These are phyloP conservation scores for Coptodon bakossiorum DNA, from an alignment of 2,113 vertebrate genomes.

Conservation along the genomic window DNA sequence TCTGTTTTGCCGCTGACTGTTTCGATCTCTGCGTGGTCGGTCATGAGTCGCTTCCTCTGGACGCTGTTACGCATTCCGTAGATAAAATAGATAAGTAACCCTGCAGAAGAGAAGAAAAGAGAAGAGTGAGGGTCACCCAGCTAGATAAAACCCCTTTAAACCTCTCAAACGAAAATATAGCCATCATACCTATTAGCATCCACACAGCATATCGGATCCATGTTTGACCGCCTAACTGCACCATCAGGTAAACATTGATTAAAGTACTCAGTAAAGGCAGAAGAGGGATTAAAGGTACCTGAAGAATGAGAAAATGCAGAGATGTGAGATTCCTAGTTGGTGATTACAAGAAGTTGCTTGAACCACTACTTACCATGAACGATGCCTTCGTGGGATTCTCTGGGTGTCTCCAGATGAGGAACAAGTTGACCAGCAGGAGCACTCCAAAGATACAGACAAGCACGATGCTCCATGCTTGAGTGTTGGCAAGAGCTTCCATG, in stretches of 20 bases:
- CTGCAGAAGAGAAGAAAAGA: conserved; percentile 39
- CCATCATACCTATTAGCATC: conserved; percentile 76
- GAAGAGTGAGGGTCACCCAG: background rate
- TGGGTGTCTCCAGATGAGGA: conserved; percentile 78
- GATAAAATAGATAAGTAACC: conserved; percentile 79
- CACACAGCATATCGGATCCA: conserved; percentile 80
- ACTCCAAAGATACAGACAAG: conserved; percentile 55
- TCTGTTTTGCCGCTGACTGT: conserved; percentile 29
- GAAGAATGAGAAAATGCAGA: background rate
- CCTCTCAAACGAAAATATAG: background rate
- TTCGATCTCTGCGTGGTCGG: background rate
- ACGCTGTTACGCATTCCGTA: conserved; percentile 76
- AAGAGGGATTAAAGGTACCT: conserved; percentile 81
- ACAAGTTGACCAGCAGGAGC: conserved; percentile 45
- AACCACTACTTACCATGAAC: conserved; percentile 71
- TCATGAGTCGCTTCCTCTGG: conserved; percentile 37
- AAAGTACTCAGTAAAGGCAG: conserved; percentile 75
- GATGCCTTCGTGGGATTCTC: conserved; percentile 72
- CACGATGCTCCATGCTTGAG: conserved; percentile 66
- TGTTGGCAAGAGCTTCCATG: conserved; percentile 47
- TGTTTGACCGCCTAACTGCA: conserved; percentile 65
- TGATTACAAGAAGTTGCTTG: background rate
- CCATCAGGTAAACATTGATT: conserved; percentile 78
- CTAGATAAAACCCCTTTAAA: background rate
- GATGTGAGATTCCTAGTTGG: background rate